A percentile compares a stretch with the other conserved stretches of the same genome.
Conservation (phyloP, 2,888 invertebrate species). For the Idaea aversata region DNA sequence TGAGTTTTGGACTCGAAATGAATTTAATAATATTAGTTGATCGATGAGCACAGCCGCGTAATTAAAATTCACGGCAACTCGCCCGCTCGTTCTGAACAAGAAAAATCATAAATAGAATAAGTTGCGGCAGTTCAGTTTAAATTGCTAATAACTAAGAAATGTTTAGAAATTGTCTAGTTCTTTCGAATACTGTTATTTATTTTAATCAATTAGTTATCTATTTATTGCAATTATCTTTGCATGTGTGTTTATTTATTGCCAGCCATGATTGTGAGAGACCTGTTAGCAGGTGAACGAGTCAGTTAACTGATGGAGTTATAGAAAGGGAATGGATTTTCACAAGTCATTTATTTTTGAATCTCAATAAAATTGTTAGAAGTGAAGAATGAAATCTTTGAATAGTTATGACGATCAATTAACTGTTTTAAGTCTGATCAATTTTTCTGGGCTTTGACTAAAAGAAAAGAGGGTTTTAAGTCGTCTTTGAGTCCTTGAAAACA, state of each 20-base stretch:
- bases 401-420: background rate
- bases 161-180: slow-evolving; percentile 24
- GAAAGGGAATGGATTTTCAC: background rate
- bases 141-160: slow-evolving; percentile 37
- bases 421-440: too few species aligned
- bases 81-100: too few species aligned
- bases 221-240: slow-evolving; percentile 9
- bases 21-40: too few species aligned
- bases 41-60: too few species aligned
- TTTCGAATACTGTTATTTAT: slow-evolving; percentile 14
- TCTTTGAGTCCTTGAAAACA: background rate
- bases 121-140: too few species aligned
- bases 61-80: too few species aligned
- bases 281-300: background rate
- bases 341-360: background rate
- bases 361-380: background rate
- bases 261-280: slow-evolving; percentile 1
- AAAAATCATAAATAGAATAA: too few species aligned
- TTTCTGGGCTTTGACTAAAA: background rate
- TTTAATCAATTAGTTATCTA: slow-evolving; percentile 5
- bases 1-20: too few species aligned
- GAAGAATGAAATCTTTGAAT: background rate
- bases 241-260: slow-evolving; percentile 16
- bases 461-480: background rate
- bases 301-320: background rate